Evolutionary conservation across 1,140 invertebrate genomes (phyloP).

Genomic region (Nasonia giraulti): DNA sequence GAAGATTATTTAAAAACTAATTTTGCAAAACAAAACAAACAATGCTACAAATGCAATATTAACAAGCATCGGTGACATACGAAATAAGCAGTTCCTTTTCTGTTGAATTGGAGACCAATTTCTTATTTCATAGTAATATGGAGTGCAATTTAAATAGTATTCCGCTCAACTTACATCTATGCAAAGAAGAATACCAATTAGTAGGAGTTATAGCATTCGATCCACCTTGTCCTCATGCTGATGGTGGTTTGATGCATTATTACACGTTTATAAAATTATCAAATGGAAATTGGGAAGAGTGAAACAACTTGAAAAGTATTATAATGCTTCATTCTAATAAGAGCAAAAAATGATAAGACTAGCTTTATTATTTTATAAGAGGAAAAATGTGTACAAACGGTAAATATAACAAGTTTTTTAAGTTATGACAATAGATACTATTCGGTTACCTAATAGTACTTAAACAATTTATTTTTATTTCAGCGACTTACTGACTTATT

Average conservation of each 20-base stretch:
- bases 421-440: no score
- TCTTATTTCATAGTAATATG: not conserved
- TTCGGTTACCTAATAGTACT: no score
- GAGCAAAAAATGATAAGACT: not conserved
- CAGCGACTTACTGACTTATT: no score
- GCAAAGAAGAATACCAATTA: not conserved
- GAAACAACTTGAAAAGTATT: not conserved
- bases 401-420: no score
- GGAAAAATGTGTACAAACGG: no score
- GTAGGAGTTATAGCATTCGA: not conserved
- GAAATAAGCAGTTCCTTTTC: not conserved
- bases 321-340: not conserved
- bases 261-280: not conserved
- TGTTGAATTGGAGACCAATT: not conserved
- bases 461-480: no score
- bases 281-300: not conserved
- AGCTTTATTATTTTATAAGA: no score
- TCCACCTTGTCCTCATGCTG: not conserved
- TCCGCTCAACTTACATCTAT: not conserved
- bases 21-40: not conserved
- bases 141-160: slow-evolving; percentile 3
- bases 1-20: not conserved
- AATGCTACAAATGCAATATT: not conserved
- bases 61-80: not conserved
- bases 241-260: not conserved